Percentiles rank a stretch among this genome's conserved stretches.
These are phyloP conservation scores for Trachelus iudaicus DNA, from an alignment of 2,888 invertebrate genomes.

Conservation along the genomic window DNA sequence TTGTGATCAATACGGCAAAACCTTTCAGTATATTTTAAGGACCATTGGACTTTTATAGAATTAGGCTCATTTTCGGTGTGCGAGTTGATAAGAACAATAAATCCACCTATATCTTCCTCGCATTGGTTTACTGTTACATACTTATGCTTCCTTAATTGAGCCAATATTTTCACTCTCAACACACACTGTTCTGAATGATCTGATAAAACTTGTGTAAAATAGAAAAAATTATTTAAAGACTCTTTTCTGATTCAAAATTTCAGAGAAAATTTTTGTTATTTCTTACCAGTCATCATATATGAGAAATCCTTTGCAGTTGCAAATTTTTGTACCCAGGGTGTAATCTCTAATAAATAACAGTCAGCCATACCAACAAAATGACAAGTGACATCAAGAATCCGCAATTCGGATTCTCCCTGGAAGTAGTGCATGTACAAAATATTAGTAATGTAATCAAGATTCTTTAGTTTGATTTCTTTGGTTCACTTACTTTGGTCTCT, in stretches of 20 bases:
- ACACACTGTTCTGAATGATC: not conserved
- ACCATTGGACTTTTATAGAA: constrained; percentile 41
- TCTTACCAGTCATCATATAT: constrained; percentile 40
- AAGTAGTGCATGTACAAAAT: not conserved
- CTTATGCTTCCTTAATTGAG: constrained; percentile 16
- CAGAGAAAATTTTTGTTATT: not conserved
- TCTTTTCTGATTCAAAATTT: not conserved
- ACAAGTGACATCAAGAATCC: constrained; percentile 37
- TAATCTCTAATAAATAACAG: constrained; percentile 37
- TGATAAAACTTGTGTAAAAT: not conserved
- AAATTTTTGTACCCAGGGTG: constrained; percentile 38
- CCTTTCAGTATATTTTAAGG: constrained; percentile 31
- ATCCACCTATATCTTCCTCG: constrained; percentile 36
- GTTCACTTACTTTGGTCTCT: constrained; percentile 31
- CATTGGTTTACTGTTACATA: constrained; percentile 27
- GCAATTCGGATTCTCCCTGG: constrained; percentile 20
- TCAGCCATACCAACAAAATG: constrained; percentile 32
- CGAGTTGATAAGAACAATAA: constrained; percentile 36
- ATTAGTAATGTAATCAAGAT: not conserved
- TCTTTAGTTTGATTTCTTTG: not conserved
- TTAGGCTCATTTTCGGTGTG: constrained; percentile 12
- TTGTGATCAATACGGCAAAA: constrained; percentile 37
- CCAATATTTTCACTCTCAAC: not conserved
- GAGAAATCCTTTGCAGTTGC: constrained; percentile 39
- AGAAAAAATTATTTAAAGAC: not conserved